Conservation (phyloP, 2,888 invertebrate species). For the Tetragonisca angustula region DNA sequence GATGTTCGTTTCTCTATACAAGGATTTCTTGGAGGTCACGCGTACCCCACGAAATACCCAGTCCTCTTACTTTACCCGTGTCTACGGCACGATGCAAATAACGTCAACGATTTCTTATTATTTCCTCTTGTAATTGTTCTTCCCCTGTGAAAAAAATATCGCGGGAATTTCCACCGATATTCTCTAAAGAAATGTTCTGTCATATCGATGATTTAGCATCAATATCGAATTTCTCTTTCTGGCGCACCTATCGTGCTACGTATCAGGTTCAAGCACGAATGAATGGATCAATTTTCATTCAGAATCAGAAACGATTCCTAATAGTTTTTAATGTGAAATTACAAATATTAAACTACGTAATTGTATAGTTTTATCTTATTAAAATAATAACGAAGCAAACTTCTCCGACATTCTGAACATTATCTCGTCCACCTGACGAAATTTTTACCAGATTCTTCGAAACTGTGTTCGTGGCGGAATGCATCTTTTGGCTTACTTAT, state of each 20-base stretch:
- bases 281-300: too few relatives aligned
- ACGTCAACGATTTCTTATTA: slow-evolving; percentile 13
- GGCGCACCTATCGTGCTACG: not conserved
- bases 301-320: not conserved
- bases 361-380: not conserved
- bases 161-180: slow-evolving; percentile 30
- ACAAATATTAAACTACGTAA: not conserved
- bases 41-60: slow-evolving; percentile 65
- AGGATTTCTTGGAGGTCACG: slow-evolving; percentile 73
- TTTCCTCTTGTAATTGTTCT: slow-evolving; percentile 11
- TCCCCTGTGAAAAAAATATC: slow-evolving; percentile 18
- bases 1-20: slow-evolving; percentile 75
- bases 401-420: not conserved
- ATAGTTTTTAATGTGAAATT: not conserved
- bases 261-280: not conserved
- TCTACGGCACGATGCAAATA: not conserved
- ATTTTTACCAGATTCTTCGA: not conserved
- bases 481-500: not conserved
- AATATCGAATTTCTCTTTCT: not conserved
- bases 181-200: not conserved
- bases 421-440: not conserved
- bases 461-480: not conserved
- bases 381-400: not conserved
- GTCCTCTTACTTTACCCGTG: slow-evolving; percentile 47
- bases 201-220: not conserved